Conservation (phyloP, 2,888 invertebrate species). For the Epiblema foenella region DNA sequence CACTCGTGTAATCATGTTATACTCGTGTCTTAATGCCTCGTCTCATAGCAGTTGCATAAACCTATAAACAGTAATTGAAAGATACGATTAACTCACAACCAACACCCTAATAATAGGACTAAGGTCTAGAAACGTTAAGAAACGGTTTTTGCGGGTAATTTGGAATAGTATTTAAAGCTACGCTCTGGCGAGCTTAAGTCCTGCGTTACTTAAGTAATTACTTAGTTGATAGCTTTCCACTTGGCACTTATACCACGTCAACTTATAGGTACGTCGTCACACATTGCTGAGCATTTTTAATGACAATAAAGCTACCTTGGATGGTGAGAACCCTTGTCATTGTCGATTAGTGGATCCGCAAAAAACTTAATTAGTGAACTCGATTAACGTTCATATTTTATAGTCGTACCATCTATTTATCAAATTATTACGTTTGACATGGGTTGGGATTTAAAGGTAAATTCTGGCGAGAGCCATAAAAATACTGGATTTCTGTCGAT, state of each 20-base stretch:
- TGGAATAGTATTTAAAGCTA: slow-evolving; percentile 3
- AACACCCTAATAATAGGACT: neutral
- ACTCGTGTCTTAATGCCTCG: no score
- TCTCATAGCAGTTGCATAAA: no score
- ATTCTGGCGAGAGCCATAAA: no score
- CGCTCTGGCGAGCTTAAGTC: slow-evolving; percentile 13
- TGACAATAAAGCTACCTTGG: slow-evolving; percentile 5
- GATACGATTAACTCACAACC: neutral
- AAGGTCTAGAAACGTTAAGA: slow-evolving; percentile 21
- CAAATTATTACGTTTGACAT: no score
- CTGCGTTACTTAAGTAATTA: slow-evolving; percentile 17
- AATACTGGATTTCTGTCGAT: no score
- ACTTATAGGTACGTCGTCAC: slow-evolving; percentile 9
- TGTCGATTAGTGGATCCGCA: slow-evolving; percentile 15
- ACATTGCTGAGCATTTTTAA: slow-evolving; percentile 15
- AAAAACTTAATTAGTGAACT: slow-evolving; percentile 21
- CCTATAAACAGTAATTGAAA: neutral
- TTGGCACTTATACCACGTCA: slow-evolving; percentile 15
- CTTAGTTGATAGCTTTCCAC: slow-evolving; percentile 16
- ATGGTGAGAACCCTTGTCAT: slow-evolving; percentile 21
- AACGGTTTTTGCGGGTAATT: slow-evolving; percentile 13
- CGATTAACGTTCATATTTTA: neutral
- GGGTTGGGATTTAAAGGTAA: no score
- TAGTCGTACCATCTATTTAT: no score
- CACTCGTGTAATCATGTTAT: no score